Percentiles rank a stretch among this genome's conserved stretches.
Evolutionary conservation across 92 coral and sea anemone genomes (phyloP).

Genomic region (Muricea muricata): DNA sequence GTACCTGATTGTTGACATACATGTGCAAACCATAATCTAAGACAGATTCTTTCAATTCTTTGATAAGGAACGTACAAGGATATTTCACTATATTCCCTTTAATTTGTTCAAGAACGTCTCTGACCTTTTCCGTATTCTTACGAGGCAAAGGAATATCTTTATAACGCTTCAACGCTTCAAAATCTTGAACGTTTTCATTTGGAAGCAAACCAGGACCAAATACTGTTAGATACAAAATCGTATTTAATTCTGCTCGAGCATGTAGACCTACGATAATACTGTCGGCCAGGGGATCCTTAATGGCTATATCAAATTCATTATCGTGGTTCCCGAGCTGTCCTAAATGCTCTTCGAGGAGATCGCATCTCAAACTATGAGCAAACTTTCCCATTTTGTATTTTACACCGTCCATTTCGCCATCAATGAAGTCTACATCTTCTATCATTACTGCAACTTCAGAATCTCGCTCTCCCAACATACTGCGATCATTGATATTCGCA

Average conservation of each 20-base stretch:
- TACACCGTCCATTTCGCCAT: slow-evolving; percentile 53
- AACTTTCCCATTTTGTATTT: slow-evolving; percentile 52
- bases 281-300: slow-evolving; percentile 29
- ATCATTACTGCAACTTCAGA: slow-evolving; percentile 63
- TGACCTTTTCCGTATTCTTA: not conserved
- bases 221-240: not conserved
- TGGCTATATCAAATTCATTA: not conserved
- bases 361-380: slow-evolving; percentile 52
- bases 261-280: slow-evolving; percentile 7
- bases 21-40: slow-evolving; percentile 35
- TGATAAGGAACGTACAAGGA: slow-evolving; percentile 30
- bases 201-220: slow-evolving; percentile 31
- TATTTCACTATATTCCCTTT: slow-evolving; percentile 51
- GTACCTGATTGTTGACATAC: slow-evolving; percentile 26
- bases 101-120: slow-evolving; percentile 30
- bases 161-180: slow-evolving; percentile 42
- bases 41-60: slow-evolving; percentile 44
- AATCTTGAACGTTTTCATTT: slow-evolving; percentile 22
- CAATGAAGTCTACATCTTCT: slow-evolving; percentile 50
- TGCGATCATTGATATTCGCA: slow-evolving; percentile 67
- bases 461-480: slow-evolving; percentile 61
- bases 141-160: slow-evolving; percentile 25
- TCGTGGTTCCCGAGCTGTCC: slow-evolving; percentile 11
- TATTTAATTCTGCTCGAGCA: slow-evolving; percentile 13
- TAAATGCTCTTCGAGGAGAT: slow-evolving; percentile 46